These are phyloP conservation scores for Pseudorhiza aurosa DNA, from an alignment of 30 jellyfish, hydroid and myxozoan species.

Conservation along the genomic window DNA sequence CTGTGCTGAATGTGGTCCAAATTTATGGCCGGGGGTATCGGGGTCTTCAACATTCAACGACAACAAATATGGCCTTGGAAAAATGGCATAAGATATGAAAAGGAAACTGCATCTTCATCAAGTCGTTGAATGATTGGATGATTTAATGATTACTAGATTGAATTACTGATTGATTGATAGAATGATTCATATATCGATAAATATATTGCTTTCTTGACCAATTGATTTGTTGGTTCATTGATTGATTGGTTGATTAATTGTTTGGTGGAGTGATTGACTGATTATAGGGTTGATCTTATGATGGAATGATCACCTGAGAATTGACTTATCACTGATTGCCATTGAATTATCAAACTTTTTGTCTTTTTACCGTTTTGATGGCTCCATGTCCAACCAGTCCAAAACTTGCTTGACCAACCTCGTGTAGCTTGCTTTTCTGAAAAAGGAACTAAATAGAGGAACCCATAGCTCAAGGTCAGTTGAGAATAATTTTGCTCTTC, in stretches of 20 bases:
- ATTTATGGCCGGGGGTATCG: conserved; percentile 66
- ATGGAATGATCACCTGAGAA: no score
- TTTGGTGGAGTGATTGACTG: no score
- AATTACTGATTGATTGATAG: neutral
- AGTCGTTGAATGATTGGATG: neutral
- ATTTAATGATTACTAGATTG: neutral
- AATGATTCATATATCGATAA: neutral
- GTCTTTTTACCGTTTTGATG: conserved; percentile 56
- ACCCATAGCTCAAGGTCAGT: neutral
- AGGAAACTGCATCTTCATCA: no score
- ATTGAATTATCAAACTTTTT: no score
- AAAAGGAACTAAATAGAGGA: neutral
- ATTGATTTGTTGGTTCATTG: neutral
- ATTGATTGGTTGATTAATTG: neutral
- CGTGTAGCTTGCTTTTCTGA: conserved; percentile 17
- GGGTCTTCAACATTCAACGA: conserved; percentile 65
- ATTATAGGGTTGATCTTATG: no score
- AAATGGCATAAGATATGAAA: neutral
- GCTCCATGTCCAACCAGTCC: conserved; percentile 41
- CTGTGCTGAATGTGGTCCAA: conserved; percentile 69
- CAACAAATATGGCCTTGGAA: conserved; percentile 51
- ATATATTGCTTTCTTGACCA: no score
- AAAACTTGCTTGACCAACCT: conserved; percentile 35
- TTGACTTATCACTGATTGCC: no score
- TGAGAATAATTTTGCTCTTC: no score